These are phyloP conservation scores for Hippocampus kuda DNA, from an alignment of 2,797 vertebrate genomes.

Conservation along the genomic window DNA sequence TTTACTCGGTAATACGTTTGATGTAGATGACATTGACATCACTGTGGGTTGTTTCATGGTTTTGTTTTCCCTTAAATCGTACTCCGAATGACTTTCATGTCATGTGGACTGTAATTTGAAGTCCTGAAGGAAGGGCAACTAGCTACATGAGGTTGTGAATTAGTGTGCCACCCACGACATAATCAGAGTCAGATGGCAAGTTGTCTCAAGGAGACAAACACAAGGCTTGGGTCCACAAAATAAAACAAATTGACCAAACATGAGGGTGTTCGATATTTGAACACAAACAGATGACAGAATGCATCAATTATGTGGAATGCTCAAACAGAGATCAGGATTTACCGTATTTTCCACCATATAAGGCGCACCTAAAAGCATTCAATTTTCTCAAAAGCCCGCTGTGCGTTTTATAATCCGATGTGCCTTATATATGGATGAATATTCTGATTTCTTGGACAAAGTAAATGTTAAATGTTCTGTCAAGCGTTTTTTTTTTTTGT, in stretches of 20 bases:
- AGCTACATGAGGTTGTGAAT: constrained; percentile 48
- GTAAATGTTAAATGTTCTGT: too few species aligned
- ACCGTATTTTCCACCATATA: background rate
- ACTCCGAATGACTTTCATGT: constrained; percentile 19
- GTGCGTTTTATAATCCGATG: too few species aligned
- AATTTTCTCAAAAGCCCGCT: too few species aligned
- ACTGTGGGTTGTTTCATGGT: background rate
- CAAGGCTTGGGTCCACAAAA: background rate
- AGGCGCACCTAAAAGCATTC: too few species aligned
- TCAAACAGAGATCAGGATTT: background rate
- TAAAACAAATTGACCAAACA: background rate
- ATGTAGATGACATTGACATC: background rate
- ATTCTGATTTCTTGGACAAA: too few species aligned
- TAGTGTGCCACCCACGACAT: constrained; percentile 34
- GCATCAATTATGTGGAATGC: background rate
- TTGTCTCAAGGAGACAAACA: constrained; percentile 8
- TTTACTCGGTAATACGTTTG: background rate
- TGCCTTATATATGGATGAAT: too few species aligned
- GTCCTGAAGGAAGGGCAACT: constrained; percentile 40
- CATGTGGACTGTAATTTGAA: constrained; percentile 30
- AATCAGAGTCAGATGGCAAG: constrained; percentile 53
- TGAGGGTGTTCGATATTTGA: background rate
- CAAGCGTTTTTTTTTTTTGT: too few species aligned
- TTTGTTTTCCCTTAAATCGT: constrained; percentile 1
- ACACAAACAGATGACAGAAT: background rate